These are phyloP conservation scores for Protomyctophum bolini DNA, from an alignment of 2,113 vertebrate genomes.

Conservation along the genomic window DNA sequence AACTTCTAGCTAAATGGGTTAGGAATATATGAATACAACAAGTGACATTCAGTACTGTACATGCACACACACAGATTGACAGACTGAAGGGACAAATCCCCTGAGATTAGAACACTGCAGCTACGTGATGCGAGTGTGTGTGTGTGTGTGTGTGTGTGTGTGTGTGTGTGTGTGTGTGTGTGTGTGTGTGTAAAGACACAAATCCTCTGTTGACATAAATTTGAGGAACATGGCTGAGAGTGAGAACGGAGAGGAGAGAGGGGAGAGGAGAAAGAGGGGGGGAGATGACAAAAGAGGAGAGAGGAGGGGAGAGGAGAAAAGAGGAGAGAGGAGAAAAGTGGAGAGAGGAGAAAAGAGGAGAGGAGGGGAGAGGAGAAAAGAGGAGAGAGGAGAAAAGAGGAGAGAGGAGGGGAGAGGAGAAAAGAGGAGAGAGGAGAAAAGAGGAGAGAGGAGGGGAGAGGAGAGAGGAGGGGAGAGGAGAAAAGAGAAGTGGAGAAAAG, in stretches of 20 bases:
- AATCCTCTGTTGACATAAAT: conserved; percentile 34
- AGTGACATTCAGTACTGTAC: conserved; percentile 18
- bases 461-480: neutral
- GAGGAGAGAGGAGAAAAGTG: too few species aligned
- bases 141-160: conserved; percentile 10
- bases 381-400: neutral
- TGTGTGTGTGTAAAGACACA: conserved; percentile 30
- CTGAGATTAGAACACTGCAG: neutral
- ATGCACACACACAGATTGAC: conserved; percentile 19
- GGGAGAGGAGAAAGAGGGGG: too few species aligned
- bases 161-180: conserved; percentile 16
- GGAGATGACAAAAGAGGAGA: too few species aligned
- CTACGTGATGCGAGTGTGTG: neutral
- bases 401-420: too few species aligned
- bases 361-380: too few species aligned
- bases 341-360: too few species aligned
- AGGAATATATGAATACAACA: conserved; percentile 26
- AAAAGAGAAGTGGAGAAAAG: neutral
- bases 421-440: too few species aligned
- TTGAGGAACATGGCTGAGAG: conserved; percentile 16
- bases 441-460: neutral
- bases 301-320: too few species aligned
- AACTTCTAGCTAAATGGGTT: conserved; percentile 19
- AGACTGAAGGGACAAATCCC: conserved; percentile 21
- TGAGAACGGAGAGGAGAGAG: neutral